These are phyloP conservation scores for Dexiosoma caninum DNA, from an alignment of 2,888 invertebrate genomes.

Conservation along the genomic window DNA sequence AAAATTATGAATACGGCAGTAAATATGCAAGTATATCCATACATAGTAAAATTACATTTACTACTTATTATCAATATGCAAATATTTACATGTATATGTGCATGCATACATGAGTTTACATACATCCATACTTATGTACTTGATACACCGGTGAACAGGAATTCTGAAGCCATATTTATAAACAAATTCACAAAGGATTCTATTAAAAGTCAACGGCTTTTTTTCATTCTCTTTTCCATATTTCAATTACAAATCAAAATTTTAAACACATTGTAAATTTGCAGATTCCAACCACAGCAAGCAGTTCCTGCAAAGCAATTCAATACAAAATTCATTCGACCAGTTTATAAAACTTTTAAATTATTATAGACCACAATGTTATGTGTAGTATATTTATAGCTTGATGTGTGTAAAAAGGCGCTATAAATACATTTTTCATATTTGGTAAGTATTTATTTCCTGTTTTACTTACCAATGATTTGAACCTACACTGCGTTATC, in stretches of 20 bases:
- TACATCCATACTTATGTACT: neutral
- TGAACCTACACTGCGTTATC: neutral
- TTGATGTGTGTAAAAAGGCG: too few relatives aligned
- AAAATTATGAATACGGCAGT: too few relatives aligned
- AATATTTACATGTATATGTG: neutral
- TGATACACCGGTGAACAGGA: neutral
- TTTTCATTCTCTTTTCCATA: slow-evolving; percentile 47
- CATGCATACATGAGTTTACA: neutral
- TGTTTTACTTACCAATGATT: neutral
- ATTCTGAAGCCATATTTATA: neutral
- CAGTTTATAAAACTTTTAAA: slow-evolving; percentile 12
- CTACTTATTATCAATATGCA: too few relatives aligned
- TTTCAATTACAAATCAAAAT: neutral
- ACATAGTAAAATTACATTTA: neutral
- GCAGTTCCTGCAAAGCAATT: neutral
- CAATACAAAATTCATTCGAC: slow-evolving; percentile 39
- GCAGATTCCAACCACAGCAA: neutral
- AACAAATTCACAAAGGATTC: slow-evolving; percentile 11
- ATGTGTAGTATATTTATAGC: too few relatives aligned
- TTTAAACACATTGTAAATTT: slow-evolving; percentile 24
- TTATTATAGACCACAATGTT: neutral
- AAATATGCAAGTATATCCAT: neutral
- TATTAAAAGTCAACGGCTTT: neutral
- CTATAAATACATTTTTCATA: too few relatives aligned
- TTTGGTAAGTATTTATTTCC: too few relatives aligned